These are phyloP conservation scores for Ligdia adustata DNA, from an alignment of 2,888 invertebrate species.

Conservation along the genomic window DNA sequence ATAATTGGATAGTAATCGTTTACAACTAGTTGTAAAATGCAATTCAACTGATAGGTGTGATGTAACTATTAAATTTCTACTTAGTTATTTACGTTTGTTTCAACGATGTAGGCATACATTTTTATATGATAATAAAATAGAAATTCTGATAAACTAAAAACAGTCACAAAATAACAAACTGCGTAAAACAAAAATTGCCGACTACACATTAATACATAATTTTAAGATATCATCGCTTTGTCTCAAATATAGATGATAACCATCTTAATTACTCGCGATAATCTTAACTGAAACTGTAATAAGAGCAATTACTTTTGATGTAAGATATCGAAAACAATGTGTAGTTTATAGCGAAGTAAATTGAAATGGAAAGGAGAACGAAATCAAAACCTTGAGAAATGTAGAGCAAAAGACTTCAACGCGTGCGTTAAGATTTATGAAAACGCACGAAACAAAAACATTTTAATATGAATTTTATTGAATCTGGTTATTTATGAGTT, in stretches of 20 bases:
- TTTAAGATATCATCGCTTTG: too few species aligned
- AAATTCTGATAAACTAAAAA: not conserved
- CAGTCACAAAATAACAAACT: not conserved
- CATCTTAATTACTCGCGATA: conserved; percentile 1
- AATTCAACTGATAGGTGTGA: too few species aligned
- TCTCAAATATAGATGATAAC: not conserved
- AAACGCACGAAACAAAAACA: too few species aligned
- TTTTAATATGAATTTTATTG: too few species aligned
- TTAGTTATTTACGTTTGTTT: too few species aligned
- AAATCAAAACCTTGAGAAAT: conserved; percentile 4
- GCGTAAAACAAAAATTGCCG: too few species aligned
- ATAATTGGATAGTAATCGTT: too few species aligned
- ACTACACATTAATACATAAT: too few species aligned
- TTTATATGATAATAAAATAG: not conserved
- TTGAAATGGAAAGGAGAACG: conserved; percentile 7
- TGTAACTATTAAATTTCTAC: too few species aligned
- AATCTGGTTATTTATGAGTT: too few species aligned
- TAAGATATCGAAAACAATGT: conserved; percentile 12
- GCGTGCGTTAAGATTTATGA: conserved; percentile 13
- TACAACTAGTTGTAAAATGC: too few species aligned
- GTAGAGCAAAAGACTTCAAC: conserved; percentile 25
- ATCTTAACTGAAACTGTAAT: conserved; percentile 3
- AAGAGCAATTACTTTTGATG: conserved; percentile 2
- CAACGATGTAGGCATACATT: too few species aligned
- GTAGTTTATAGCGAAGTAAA: conserved; percentile 1